Evolutionary conservation across 2,797 vertebrate genomes (phyloP), one percentile per base, ranked within the genome.

Genomic region (Artibeus lituratus): DNA sequence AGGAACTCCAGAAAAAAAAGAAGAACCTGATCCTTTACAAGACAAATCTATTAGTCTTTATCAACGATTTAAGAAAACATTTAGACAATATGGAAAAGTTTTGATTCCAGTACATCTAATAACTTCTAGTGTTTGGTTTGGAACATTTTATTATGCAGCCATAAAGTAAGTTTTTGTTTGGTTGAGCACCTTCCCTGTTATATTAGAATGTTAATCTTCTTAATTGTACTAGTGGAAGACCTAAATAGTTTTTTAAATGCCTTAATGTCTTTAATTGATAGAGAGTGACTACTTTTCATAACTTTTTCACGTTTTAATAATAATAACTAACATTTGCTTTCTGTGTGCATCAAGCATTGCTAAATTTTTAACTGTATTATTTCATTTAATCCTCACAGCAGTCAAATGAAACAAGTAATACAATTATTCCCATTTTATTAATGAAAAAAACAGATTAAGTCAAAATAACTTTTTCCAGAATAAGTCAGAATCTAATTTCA

Each of bases 11-110:
- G 97, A 95, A 62, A 96, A 97, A 90, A 97, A 94, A 90, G 97
- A 37, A 82, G 99, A 99, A 57, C 57, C 98, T 35, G 99, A 99
- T 98, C 99, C 99, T 2, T 98, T 99, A 96, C 99, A 99, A 98
- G 99, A 99, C 97, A 99, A 98, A 94, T 99, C 99, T 91, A 99
- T 99, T 44, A 98, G 99, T 80, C 98, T 99, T 0, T 98, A 98
- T 95, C 99, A 99, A 97, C 99, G 99, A 97, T 99, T 99, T 98
- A 99, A 99, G 98, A 99, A 94, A 95, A 99, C 99, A 69, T 99
- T 99, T 97, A 99, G 99, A 97, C 99, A 99, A 92, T 99, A 99
- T 53, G 99, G 99, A 89, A 99, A 99, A 98, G 99, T 99, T 96
- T 97, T 99, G 99, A 99, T 99, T 97, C 99, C 99, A 3, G 99